These are phyloP conservation scores for Rhinolophus ferrumequinum DNA, from an alignment of 2,113 vertebrate species.

Conservation along the genomic window DNA sequence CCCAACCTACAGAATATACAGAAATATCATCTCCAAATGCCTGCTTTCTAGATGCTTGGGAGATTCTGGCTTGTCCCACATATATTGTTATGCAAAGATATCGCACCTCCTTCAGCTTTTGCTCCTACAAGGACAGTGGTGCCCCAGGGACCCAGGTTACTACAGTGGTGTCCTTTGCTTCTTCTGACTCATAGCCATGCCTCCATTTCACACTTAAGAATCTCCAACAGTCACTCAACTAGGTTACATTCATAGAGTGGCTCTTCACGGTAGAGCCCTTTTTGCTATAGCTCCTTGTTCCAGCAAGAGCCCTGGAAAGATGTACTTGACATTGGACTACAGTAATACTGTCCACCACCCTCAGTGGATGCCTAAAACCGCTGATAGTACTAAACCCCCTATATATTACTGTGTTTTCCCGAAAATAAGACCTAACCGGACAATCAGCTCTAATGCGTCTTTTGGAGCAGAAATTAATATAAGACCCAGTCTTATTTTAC, in stretches of 20 bases:
- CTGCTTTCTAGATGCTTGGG: neutral
- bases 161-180: neutral
- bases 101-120: neutral
- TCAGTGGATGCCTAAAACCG: neutral
- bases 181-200: neutral
- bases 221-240: conserved; percentile 6
- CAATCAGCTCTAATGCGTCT: too few relatives aligned
- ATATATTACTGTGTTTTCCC: neutral
- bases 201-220: neutral
- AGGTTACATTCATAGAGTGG: neutral
- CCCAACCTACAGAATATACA: neutral
- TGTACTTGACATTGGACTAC: neutral
- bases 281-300: neutral
- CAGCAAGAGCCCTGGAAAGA: neutral
- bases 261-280: neutral
- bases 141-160: neutral
- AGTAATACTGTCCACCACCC: neutral
- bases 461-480: too few relatives aligned
- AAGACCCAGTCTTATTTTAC: too few relatives aligned
- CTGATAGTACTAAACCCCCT: neutral
- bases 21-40: neutral
- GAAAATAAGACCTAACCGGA: too few relatives aligned
- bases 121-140: neutral
- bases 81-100: neutral
- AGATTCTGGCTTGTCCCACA: neutral